A percentile compares a stretch with the other conserved stretches of the same genome.
phyloP scores from a whole-genome alignment of 2,888 invertebrate species.

The Dynastes maya region DNA sequence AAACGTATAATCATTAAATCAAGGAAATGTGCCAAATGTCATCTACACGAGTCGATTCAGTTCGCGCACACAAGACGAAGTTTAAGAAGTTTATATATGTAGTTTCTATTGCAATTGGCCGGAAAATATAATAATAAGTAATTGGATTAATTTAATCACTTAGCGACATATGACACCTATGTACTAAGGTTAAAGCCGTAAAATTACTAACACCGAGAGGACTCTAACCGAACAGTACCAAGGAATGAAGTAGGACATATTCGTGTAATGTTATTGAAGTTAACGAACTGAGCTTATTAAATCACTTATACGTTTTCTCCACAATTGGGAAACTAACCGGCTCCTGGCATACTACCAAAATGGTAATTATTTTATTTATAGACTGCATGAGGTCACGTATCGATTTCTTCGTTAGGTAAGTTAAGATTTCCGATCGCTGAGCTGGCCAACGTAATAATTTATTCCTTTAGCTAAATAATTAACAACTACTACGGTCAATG shows the following conservation, averaged over 20 bases:
- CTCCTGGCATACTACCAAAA: slow-evolving; percentile 48
- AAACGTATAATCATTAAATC: slow-evolving; percentile 32
- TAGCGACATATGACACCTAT: slow-evolving; percentile 4
- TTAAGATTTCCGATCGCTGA: slow-evolving; percentile 10
- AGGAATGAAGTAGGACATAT: not conserved
- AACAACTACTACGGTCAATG: too few species aligned
- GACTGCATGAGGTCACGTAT: slow-evolving; percentile 31
- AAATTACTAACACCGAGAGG: slow-evolving; percentile 1
- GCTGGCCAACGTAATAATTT: not conserved
- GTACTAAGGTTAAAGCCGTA: not conserved
- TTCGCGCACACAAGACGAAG: slow-evolving; percentile 12
- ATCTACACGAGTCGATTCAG: slow-evolving; percentile 10
- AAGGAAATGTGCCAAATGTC: slow-evolving; percentile 27
- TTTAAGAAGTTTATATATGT: slow-evolving; percentile 19
- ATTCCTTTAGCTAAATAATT: too few species aligned
- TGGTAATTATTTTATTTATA: slow-evolving; percentile 51
- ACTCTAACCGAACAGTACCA: not conserved
- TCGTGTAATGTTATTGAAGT: slow-evolving; percentile 14
- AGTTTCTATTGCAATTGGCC: slow-evolving; percentile 24
- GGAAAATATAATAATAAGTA: slow-evolving; percentile 10
- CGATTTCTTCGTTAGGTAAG: slow-evolving; percentile 29
- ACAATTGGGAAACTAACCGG: slow-evolving; percentile 44
- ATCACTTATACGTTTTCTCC: slow-evolving; percentile 44
- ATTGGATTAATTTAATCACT: slow-evolving; percentile 32
- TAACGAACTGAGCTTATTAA: slow-evolving; percentile 25